Evolutionary conservation across 2,113 vertebrate genomes (phyloP).

Genomic region (Hydrochoerus hydrochaeris): DNA sequence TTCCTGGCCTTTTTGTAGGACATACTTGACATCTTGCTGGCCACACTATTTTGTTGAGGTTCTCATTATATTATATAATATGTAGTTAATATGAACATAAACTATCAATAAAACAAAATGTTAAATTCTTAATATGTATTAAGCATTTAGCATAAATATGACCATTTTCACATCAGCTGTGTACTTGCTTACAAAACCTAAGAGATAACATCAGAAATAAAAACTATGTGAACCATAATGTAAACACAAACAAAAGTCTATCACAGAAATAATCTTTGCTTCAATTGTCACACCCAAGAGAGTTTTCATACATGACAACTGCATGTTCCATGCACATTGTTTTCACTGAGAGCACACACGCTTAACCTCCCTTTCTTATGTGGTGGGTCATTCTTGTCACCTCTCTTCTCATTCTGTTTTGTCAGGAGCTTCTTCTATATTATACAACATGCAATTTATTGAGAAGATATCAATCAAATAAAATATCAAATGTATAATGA

Average conservation of each 20-base stretch:
- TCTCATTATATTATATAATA: background rate
- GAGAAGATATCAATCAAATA: background rate
- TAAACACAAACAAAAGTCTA: background rate
- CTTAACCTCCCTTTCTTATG: background rate
- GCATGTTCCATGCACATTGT: background rate
- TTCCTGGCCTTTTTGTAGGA: background rate
- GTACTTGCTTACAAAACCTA: background rate
- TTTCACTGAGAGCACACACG: background rate
- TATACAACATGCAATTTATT: background rate
- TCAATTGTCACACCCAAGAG: background rate
- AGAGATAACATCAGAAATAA: background rate
- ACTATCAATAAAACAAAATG: background rate
- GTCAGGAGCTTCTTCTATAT: background rate
- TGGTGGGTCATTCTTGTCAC: background rate
- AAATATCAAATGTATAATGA: background rate
- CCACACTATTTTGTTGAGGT: background rate
- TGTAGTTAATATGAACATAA: background rate
- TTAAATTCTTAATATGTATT: background rate
- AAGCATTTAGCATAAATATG: background rate
- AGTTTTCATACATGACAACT: background rate
- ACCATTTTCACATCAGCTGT: background rate
- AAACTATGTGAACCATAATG: background rate
- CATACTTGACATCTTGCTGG: background rate
- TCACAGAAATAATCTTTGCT: background rate
- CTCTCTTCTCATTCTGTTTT: background rate